Conservation (phyloP, 2,797 vertebrate species). For the Naso thynnoides region DNA sequence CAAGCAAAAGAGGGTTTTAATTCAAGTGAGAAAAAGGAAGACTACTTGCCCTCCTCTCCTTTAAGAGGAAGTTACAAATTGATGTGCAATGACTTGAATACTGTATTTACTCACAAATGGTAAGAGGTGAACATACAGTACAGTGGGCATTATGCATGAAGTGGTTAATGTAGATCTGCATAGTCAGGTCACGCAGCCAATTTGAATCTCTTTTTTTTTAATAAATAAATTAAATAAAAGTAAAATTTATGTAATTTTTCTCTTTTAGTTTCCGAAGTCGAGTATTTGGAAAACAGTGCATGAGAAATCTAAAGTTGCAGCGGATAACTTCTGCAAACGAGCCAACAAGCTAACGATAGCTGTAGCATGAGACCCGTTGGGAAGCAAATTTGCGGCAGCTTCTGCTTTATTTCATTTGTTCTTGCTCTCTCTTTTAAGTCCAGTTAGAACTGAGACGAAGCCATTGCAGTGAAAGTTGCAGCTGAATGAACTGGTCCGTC, state of each 20-base stretch:
- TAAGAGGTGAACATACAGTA: neutral
- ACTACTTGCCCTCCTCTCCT: constrained; percentile 5
- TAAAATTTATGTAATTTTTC: too few species aligned
- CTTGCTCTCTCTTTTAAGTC: too few species aligned
- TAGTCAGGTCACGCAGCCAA: neutral
- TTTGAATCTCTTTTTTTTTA: neutral
- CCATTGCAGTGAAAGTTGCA: too few species aligned
- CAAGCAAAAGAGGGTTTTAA: constrained; percentile 67
- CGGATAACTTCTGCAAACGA: too few species aligned
- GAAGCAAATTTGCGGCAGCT: too few species aligned
- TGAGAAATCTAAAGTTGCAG: too few species aligned
- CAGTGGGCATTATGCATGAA: neutral
- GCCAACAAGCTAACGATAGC: too few species aligned
- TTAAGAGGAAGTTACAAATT: constrained; percentile 14
- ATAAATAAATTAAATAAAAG: too few species aligned
- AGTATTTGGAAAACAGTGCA: neutral
- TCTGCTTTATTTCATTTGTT: too few species aligned
- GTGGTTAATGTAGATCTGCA: neutral
- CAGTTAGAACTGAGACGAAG: too few species aligned
- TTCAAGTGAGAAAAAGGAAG: constrained; percentile 49
- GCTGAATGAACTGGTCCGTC: too few species aligned
- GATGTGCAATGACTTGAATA: constrained; percentile 38
- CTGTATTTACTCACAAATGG: constrained; percentile 1
- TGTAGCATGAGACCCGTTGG: too few species aligned
- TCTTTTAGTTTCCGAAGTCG: neutral